Base-by-base conservation (phyloP, 1,140 invertebrate species). In the Argopecten irradians region DNA sequence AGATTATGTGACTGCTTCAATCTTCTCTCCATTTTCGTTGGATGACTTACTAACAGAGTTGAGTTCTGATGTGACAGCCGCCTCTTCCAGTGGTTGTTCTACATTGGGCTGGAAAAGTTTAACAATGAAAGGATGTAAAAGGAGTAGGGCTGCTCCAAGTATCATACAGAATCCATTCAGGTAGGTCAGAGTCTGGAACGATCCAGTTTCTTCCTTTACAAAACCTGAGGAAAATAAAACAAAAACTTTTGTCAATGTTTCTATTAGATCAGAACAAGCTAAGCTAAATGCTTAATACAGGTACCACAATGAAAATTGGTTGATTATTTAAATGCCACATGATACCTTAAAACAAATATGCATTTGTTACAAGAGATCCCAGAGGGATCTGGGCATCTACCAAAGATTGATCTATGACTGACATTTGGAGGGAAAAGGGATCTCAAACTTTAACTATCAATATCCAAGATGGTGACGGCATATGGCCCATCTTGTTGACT, bases 171-270 rank as follows among this genome's bases (percentile, higher is more conserved):
- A n/a, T 22, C 86, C 36, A 84, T 91, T 91, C 0, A 93, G 83
- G 36, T 89, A 33, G 32, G 91, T 90, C 7, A 93, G 88, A 14
- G 83, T 35, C 0, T 84, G 41, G 43, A 88, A 93, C 0, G 91
- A 88, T 0, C 84, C 84, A n/a, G 89, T 90, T 5, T 36, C 22
- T 55, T 92, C 91, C n/a, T 35, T 46, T n/a, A 93, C 83, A 14
- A 34, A 85, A 82, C 93, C 93, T 93, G 87, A 3, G 87, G 86
- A 88, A 85, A 8, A 90, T 14, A 83, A 55, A 36, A n/a, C 83
- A 22, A 46, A 86, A 14, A 43, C 0, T 28, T n/a, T 34, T 46
- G 35, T 43, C 22, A 86, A 86, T 28, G n/a, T 41, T 0, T n/a
- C n/a, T 41, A 28, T 43, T 43, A 86, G 16, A 43, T 86, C 35